These are phyloP conservation scores for Progne subis DNA, from an alignment of 2,113 vertebrate species.

Conservation along the genomic window DNA sequence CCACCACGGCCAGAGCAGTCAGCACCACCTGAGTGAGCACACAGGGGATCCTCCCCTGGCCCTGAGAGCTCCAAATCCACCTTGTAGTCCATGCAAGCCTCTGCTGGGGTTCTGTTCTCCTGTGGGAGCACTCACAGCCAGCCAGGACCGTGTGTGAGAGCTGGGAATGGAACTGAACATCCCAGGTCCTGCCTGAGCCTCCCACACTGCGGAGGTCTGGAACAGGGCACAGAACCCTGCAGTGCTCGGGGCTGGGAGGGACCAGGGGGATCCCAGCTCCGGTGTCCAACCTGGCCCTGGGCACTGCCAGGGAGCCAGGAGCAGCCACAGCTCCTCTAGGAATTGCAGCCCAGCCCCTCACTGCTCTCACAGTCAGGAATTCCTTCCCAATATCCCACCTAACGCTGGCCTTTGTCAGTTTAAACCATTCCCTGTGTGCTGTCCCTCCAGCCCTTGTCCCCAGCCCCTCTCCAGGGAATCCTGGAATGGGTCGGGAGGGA, in stretches of 20 bases:
- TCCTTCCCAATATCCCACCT: no score
- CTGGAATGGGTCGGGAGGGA: no score
- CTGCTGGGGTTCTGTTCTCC: not conserved
- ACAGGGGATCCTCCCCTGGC: not conserved
- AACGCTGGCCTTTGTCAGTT: no score
- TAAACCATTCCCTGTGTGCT: no score
- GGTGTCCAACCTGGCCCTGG: not conserved
- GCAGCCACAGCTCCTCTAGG: not conserved
- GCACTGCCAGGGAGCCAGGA: not conserved
- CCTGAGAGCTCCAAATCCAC: not conserved
- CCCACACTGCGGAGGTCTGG: accelerated
- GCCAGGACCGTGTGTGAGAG: not conserved
- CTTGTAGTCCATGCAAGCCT: not conserved
- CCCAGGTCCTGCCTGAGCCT: not conserved
- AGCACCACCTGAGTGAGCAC: not conserved
- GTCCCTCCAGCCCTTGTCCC: no score
- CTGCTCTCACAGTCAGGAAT: no score
- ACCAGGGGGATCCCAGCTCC: not conserved
- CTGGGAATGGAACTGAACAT: not conserved
- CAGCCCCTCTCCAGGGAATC: no score
- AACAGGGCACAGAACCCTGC: not conserved
- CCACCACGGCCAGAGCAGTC: not conserved
- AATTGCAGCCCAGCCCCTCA: not conserved
- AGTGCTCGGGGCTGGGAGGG: not conserved
- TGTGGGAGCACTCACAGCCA: not conserved